Evolutionary conservation across 2,888 invertebrate species (phyloP).

Genomic region (Ypsolopha sequella): DNA sequence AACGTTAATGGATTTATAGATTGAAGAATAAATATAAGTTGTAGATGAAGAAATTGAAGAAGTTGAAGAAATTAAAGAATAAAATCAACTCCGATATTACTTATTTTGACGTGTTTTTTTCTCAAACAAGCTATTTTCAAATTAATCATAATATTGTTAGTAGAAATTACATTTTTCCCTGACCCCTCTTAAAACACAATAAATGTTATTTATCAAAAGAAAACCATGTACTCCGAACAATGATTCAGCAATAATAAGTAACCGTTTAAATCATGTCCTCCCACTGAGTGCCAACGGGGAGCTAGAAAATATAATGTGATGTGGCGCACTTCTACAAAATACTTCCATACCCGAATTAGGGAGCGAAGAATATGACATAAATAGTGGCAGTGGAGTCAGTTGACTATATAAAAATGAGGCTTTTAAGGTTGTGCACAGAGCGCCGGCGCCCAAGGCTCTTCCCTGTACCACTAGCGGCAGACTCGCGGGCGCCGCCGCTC

Average conservation of each 20-base stretch:
- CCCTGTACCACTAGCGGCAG: conserved; percentile 34
- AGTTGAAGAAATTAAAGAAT: no score
- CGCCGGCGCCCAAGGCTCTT: conserved; percentile 54
- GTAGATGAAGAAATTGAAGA: no score
- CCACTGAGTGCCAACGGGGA: conserved; percentile 31
- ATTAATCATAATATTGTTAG: no score
- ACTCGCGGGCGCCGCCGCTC: conserved; percentile 57
- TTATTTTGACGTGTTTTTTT: no score
- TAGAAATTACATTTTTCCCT: no score
- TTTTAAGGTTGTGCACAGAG: conserved; percentile 51
- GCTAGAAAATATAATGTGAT: conserved; percentile 50
- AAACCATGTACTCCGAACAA: not conserved
- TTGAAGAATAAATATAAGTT: no score
- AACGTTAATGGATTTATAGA: no score
- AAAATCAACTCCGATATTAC: no score
- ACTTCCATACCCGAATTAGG: conserved; percentile 55
- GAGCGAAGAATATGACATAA: conserved; percentile 64
- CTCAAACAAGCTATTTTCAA: no score
- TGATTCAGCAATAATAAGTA: conserved; percentile 25
- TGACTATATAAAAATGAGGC: conserved; percentile 67
- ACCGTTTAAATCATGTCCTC: conserved; percentile 35
- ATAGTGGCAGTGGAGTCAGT: conserved; percentile 67
- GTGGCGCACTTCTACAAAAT: conserved; percentile 51
- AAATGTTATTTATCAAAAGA: not conserved
- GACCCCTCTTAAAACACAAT: not conserved